Evolutionary conservation across 2,888 invertebrate genomes (phyloP), one percentile per base, ranked within the genome.

Genomic region (Apodemia zela): DNA sequence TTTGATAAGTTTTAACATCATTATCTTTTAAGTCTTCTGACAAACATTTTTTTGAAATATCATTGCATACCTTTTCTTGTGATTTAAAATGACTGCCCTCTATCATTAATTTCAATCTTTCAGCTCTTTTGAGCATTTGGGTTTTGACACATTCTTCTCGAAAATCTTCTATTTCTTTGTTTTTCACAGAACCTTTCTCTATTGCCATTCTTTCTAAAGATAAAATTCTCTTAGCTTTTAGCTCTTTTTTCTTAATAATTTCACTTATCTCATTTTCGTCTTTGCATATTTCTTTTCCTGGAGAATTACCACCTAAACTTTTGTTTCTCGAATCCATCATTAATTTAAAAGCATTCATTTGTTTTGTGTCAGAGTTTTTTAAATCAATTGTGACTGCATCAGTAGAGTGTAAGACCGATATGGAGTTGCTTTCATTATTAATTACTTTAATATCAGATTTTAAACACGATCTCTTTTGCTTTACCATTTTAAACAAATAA

Each of bases 281-380:
- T 61, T 68, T 60, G 21, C 61, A 69, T 72, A 77, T 81, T 59
- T 92, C 92, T 81, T 93, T 94, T 0, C 95, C 95, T 10, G 93
- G 93, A 29, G 94, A 93, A 81, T 95, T 95, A 25, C 82, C 80
- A 2, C 95, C 95, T 67, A 95, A 92, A 60, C 89, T 89, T 76
- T 94, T 94, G 75, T 94, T 93, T 68, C 94, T 88, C 18, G 93
- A 93, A 69, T 93, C 93, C 95, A 95, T 95, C 86, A 95, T 87
- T 38, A 95, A 76, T 73, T 94, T 87, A 79, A 95, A 95, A 45
- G 94, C 95, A 90, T 95, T 83, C 63, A 79, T 85, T 68, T 38
- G 13, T 13, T 85, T 85, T 67, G 77, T 84, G 29, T 79, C 79
- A 66, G 80, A 74, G 61, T 63, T 72, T 33, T 68, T 68, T 51